Evolutionary conservation across 2,888 invertebrate species (phyloP).

Genomic region (Matsumyia berberina): DNA sequence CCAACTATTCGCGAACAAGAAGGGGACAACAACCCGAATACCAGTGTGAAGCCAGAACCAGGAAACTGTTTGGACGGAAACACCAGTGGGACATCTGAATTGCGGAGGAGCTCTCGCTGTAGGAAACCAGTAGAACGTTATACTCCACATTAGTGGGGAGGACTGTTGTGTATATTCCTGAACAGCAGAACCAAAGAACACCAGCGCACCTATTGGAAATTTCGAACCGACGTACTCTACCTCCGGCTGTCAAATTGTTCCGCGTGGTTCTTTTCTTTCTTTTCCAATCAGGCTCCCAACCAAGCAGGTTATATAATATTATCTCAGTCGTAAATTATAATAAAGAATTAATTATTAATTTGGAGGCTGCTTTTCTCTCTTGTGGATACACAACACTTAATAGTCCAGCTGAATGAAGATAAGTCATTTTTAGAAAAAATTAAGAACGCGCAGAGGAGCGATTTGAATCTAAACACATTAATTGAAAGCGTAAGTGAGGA

Average conservation of each 20-base stretch:
- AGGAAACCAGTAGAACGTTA: neutral
- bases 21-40: neutral
- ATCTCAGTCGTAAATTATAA: too few species aligned
- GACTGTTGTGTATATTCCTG: too few species aligned
- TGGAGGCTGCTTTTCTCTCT: too few species aligned
- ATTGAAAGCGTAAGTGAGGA: neutral
- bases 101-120: constrained; percentile 1
- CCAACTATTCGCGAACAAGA: neutral
- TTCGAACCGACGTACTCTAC: too few species aligned
- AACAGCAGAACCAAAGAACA: too few species aligned
- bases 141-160: neutral
- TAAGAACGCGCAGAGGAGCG: neutral
- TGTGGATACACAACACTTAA: neutral
- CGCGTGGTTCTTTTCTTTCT: too few species aligned
- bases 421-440: neutral
- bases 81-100: neutral
- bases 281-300: too few species aligned
- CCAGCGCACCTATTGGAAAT: too few species aligned
- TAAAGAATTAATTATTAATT: too few species aligned
- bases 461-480: neutral
- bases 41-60: neutral
- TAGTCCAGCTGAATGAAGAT: neutral
- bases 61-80: neutral
- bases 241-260: too few species aligned
- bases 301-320: too few species aligned